Conservation (phyloP, 2,888 invertebrate genomes). For the Ectemnius continuus region DNA sequence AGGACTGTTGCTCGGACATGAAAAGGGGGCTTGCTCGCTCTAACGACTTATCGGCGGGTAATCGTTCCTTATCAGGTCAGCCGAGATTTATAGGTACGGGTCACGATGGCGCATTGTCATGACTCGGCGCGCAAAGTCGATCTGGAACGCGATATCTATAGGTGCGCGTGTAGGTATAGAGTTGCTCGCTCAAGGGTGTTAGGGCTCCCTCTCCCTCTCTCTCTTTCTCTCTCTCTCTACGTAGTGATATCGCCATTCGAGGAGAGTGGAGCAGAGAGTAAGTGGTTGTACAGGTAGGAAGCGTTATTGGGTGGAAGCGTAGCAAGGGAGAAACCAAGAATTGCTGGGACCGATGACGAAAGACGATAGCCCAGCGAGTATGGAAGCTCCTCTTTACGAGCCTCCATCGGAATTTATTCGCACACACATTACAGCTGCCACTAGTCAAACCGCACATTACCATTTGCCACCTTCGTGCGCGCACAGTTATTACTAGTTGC, state of each 20-base stretch:
- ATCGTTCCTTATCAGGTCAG: slow-evolving; percentile 69
- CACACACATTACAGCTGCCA: no score
- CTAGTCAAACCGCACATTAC: neutral
- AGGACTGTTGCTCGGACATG: slow-evolving; percentile 28
- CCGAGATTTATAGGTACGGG: slow-evolving; percentile 63
- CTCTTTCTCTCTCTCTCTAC: slow-evolving; percentile 9
- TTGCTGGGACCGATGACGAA: slow-evolving; percentile 51
- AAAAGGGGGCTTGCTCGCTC: slow-evolving; percentile 12
- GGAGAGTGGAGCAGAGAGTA: slow-evolving; percentile 31
- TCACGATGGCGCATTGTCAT: slow-evolving; percentile 63
- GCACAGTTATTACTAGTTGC: no score
- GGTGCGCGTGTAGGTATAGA: neutral
- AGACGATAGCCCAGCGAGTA: slow-evolving; percentile 43
- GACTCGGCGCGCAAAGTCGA: slow-evolving; percentile 56
- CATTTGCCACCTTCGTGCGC: neutral
- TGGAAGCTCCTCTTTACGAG: slow-evolving; percentile 23
- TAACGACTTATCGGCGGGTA: slow-evolving; percentile 62
- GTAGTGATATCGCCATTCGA: neutral
- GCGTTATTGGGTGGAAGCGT: slow-evolving; percentile 59
- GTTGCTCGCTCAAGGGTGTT: neutral
- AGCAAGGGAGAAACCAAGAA: slow-evolving; percentile 54
- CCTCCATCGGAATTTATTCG: neutral
- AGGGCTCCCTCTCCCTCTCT: neutral
- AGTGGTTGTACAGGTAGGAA: slow-evolving; percentile 32
- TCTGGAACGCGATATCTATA: slow-evolving; percentile 53